Percentiles rank a stretch among this genome's conserved stretches.
Conservation (phyloP, 2,888 invertebrate genomes). For the Idaea biselata region DNA sequence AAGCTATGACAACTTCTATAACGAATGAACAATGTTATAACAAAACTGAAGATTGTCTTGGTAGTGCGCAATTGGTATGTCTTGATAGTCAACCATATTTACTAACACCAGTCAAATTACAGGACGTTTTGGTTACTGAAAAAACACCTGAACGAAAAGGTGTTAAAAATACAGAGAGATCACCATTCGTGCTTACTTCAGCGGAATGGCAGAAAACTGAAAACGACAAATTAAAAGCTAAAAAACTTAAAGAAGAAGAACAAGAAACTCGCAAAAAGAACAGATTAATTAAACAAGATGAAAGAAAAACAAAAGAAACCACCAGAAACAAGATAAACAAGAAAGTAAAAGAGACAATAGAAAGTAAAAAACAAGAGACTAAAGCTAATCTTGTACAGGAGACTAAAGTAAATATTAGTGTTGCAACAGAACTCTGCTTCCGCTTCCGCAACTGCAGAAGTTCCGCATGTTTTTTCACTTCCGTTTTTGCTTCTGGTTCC, state of each 20-base stretch:
- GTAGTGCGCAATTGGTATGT: constrained; percentile 12
- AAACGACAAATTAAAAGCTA: constrained; percentile 19
- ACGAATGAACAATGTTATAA: constrained; percentile 11
- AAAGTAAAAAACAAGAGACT: constrained; percentile 12
- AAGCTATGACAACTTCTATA: constrained; percentile 12
- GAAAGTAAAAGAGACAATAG: constrained; percentile 16
- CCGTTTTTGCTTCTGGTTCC: too few species aligned
- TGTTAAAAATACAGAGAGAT: constrained; percentile 19
- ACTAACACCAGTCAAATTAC: constrained; percentile 17
- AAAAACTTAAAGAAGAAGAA: constrained; percentile 22
- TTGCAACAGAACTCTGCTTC: too few species aligned
- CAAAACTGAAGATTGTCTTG: too few species aligned
- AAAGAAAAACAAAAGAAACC: constrained; percentile 14
- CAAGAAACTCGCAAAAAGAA: constrained; percentile 18
- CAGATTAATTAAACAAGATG: constrained; percentile 23
- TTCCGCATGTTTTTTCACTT: too few species aligned
- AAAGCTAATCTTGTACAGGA: constrained; percentile 7
- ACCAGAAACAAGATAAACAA: constrained; percentile 16
- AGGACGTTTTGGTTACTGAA: constrained; percentile 10
- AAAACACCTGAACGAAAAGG: constrained; percentile 18
- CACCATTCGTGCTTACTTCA: constrained; percentile 21
- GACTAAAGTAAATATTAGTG: not conserved
- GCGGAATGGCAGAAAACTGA: constrained; percentile 18
- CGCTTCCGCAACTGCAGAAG: too few species aligned
- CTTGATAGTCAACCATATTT: constrained; percentile 17